Evolutionary conservation across 1,140 invertebrate genomes (phyloP).

Genomic region (Tetramorium simillimum): DNA sequence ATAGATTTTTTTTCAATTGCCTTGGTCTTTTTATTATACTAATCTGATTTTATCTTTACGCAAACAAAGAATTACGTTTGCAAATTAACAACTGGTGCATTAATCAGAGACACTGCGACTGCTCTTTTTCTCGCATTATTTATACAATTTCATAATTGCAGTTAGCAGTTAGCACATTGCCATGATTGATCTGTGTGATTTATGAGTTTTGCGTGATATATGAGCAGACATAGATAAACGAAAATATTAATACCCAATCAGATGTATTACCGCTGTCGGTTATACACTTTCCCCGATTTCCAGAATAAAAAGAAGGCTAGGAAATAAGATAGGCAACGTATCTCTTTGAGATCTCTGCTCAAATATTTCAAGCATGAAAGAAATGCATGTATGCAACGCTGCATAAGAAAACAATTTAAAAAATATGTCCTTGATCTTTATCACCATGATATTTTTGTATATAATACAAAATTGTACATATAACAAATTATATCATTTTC

Average conservation of each 20-base stretch:
- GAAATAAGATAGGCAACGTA: not conserved
- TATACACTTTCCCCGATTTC: slow-evolving; percentile 63
- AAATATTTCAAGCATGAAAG: not conserved
- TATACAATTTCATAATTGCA: not conserved
- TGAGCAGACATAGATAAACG: slow-evolving; percentile 20
- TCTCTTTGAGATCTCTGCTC: not conserved
- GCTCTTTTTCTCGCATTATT: not conserved
- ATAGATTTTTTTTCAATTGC: not conserved
- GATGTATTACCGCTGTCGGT: not conserved
- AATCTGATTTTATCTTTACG: not conserved
- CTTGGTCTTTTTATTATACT: not conserved
- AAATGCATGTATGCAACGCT: not conserved
- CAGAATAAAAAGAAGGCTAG: slow-evolving; percentile 56
- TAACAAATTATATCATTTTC: not conserved
- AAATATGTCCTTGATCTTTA: not conserved
- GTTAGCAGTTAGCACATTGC: not conserved
- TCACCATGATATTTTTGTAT: not conserved
- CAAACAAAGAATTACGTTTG: not conserved
- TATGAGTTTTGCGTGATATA: not conserved
- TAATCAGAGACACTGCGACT: not conserved
- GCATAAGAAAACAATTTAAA: not conserved
- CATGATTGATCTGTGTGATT: not conserved
- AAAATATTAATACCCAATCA: not conserved
- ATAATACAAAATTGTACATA: too few species aligned
- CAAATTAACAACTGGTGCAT: not conserved